Conservation (phyloP, 53 echinoderm and acorn worm genomes). For the Holothuria scabra region DNA sequence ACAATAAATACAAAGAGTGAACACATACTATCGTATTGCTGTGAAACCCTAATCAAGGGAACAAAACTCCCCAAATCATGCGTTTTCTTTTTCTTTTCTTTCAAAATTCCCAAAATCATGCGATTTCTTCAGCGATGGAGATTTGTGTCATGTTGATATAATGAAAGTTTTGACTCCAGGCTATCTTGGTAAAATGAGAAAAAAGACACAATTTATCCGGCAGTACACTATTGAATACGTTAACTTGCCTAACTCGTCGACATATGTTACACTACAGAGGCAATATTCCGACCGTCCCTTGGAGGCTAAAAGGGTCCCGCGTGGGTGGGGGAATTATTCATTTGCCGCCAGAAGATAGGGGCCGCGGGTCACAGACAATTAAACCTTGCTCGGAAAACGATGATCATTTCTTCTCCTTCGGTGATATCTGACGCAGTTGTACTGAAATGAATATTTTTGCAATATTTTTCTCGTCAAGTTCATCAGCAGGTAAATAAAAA, state of each 20-base stretch:
- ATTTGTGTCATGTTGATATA: slow-evolving; percentile 47
- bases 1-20: background rate
- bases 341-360: slow-evolving; percentile 35
- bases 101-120: slow-evolving; percentile 8
- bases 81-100: slow-evolving; percentile 7
- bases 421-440: no score
- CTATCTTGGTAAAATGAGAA: slow-evolving; percentile 32
- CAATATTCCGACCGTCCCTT: slow-evolving; percentile 16
- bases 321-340: slow-evolving; percentile 47
- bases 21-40: slow-evolving; percentile 9
- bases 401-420: no score
- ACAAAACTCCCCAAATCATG: slow-evolving; percentile 15
- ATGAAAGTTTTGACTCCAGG: slow-evolving; percentile 35
- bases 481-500: no score
- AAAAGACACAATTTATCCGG: slow-evolving; percentile 12
- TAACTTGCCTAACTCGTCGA: slow-evolving; percentile 10
- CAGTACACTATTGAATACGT: slow-evolving; percentile 11
- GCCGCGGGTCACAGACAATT: slow-evolving; percentile 43
- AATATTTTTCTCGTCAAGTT: no score
- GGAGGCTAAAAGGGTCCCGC: slow-evolving; percentile 22
- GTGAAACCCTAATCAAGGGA: background rate
- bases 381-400: background rate
- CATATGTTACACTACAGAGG: slow-evolving; percentile 38
- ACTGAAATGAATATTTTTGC: no score
- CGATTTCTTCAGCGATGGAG: slow-evolving; percentile 33